Percentiles rank a stretch among this genome's conserved stretches.
Conservation (phyloP, 2,888 invertebrate species). For the Clunio marinus region DNA sequence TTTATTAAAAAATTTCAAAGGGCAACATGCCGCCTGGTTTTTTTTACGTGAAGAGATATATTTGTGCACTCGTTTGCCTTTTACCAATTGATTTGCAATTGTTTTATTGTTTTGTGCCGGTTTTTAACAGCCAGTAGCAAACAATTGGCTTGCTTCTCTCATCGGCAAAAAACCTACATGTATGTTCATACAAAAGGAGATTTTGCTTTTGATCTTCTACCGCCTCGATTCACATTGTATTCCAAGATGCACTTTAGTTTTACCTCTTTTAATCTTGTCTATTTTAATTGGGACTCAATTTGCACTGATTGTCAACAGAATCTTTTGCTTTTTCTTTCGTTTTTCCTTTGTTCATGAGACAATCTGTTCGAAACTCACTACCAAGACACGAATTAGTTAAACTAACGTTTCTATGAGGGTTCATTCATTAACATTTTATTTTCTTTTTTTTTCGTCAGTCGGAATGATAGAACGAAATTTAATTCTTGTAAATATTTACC, state of each 20-base stretch:
- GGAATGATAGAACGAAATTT: no score
- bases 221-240: constrained; percentile 6
- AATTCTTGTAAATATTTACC: no score
- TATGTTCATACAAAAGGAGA: constrained; percentile 10
- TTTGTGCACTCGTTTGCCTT: background rate
- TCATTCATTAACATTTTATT: no score
- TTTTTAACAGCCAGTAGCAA: background rate
- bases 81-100: constrained; percentile 9
- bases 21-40: background rate
- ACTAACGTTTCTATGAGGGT: no score
- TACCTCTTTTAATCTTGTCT: constrained; percentile 7
- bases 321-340: constrained; percentile 5
- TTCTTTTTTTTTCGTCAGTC: no score
- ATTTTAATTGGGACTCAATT: constrained; percentile 10
- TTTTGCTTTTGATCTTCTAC: background rate
- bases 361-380: background rate
- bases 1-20: constrained; percentile 3
- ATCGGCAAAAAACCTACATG: background rate
- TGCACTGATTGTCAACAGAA: constrained; percentile 2
- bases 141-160: constrained; percentile 6
- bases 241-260: background rate
- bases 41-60: background rate
- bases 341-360: constrained; percentile 1
- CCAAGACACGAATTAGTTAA: background rate
- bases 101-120: constrained; percentile 1